Evolutionary conservation across 2,113 vertebrate species (phyloP).

Genomic region (Otus sunia): DNA sequence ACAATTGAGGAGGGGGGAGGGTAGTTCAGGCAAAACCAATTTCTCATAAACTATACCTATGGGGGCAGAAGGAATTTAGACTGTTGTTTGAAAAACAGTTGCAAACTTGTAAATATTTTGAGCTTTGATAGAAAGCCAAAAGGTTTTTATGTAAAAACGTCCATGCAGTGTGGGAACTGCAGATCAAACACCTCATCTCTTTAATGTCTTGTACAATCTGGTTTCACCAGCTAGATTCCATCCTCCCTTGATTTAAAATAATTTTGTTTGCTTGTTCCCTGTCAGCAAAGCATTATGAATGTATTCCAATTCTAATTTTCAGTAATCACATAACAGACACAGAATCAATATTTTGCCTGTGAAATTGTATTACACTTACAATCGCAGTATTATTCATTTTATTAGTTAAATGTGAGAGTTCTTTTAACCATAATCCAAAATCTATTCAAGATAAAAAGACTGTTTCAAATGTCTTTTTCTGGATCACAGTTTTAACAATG

Average conservation of each 20-base stretch:
- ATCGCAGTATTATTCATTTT: background rate
- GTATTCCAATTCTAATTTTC: background rate
- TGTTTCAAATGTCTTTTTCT: background rate
- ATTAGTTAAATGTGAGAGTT: background rate
- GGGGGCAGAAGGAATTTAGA: background rate
- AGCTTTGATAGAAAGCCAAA: slow-evolving; percentile 2
- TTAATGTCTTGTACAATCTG: background rate
- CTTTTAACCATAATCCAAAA: background rate
- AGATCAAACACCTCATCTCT: slow-evolving; percentile 14
- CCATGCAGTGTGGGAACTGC: background rate
- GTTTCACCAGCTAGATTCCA: background rate
- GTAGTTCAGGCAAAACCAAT: background rate
- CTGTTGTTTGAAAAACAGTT: slow-evolving; percentile 16
- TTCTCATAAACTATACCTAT: background rate
- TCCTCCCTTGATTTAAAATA: background rate
- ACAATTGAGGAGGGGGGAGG: background rate
- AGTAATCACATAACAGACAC: background rate
- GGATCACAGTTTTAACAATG: background rate
- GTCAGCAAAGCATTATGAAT: background rate
- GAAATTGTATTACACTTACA: background rate
- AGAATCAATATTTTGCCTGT: background rate
- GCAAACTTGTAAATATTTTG: background rate
- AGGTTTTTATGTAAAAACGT: background rate
- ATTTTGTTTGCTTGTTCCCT: background rate
- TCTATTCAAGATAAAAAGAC: background rate